These are phyloP conservation scores for Struthidea cinerea DNA, from an alignment of 2,113 vertebrate species.

Conservation along the genomic window DNA sequence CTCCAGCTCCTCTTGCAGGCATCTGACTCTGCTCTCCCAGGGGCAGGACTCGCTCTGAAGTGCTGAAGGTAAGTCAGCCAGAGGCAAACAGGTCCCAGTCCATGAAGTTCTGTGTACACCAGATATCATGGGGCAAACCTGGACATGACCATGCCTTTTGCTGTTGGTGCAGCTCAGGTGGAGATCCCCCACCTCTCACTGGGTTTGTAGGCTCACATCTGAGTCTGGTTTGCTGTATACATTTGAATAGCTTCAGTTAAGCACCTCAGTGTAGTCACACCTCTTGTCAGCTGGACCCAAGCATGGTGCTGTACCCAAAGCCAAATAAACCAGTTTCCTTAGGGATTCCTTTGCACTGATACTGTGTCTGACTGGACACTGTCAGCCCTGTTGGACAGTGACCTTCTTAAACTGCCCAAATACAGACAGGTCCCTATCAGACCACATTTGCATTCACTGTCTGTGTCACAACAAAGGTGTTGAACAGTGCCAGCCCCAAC, in stretches of 20 bases:
- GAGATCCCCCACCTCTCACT: not conserved
- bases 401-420: not conserved
- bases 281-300: not conserved
- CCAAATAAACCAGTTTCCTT: not conserved
- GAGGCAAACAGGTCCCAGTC: not conserved
- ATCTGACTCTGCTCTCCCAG: not conserved
- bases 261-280: not conserved
- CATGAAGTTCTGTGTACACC: not conserved
- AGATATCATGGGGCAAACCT: not conserved
- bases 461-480: accelerated
- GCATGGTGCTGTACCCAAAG: not conserved
- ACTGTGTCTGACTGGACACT: not conserved
- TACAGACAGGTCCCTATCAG: not conserved
- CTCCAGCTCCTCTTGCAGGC: not conserved
- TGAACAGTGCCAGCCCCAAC: not conserved
- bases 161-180: not conserved
- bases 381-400: not conserved
- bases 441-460: not conserved
- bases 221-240: not conserved
- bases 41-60: not conserved
- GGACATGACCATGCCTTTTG: not conserved
- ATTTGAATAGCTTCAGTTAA: not conserved
- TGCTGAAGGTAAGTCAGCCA: not conserved
- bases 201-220: not conserved
- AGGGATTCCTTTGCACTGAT: not conserved